Conservation (phyloP, 2,113 vertebrate genomes). For the Neodon shergylaensis region DNA sequence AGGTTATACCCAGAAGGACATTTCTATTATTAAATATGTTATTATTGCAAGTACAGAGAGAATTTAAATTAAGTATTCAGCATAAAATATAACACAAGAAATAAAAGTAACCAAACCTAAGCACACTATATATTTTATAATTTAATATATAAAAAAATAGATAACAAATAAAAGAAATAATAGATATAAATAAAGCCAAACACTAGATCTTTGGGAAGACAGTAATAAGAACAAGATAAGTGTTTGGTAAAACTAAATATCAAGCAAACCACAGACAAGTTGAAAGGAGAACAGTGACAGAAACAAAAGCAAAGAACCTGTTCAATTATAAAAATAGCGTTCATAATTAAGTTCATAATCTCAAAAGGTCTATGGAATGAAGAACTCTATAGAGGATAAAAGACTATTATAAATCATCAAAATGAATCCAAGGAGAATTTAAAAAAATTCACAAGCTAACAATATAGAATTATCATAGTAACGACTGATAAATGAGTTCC, state of each 20-base stretch:
- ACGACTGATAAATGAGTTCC: too few species aligned
- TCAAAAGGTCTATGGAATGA: not conserved
- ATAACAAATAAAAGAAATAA: conserved; percentile 19
- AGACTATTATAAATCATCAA: not conserved
- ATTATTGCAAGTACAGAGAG: not conserved
- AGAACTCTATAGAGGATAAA: not conserved
- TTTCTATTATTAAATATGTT: not conserved
- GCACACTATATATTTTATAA: not conserved
- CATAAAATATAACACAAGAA: not conserved
- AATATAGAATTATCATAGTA: not conserved
- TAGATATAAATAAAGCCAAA: not conserved
- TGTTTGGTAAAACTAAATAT: not conserved
- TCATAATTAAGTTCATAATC: not conserved
- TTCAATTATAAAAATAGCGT: conserved; percentile 16
- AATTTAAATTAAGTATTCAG: not conserved
- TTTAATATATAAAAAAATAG: not conserved
- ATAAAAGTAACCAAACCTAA: conserved; percentile 34
- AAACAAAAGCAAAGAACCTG: not conserved
- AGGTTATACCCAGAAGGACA: not conserved
- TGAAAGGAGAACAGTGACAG: not conserved
- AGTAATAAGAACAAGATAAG: not conserved
- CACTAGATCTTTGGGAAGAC: not conserved
- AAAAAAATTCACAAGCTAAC: not conserved
- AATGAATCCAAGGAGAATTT: not conserved
- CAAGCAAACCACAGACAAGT: not conserved